A percentile compares a stretch with the other conserved stretches of the same genome.
Evolutionary conservation across 2,888 invertebrate genomes (phyloP).

Genomic region (Tupiocoris notatus): DNA sequence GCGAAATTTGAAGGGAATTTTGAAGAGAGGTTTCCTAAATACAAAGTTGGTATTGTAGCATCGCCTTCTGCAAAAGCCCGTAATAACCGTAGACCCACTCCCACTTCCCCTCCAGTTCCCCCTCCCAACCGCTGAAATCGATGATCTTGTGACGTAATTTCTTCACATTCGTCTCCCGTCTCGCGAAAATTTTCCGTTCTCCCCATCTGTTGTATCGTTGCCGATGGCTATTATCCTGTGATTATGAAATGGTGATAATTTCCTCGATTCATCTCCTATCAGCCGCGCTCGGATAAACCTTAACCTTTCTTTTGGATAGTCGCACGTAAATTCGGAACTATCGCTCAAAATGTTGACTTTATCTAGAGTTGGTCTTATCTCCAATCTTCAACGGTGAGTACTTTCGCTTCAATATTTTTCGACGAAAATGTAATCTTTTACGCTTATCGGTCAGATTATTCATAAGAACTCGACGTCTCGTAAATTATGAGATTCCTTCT

Average conservation of each 20-base stretch:
- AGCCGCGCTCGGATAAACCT: background rate
- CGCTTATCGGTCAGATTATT: background rate
- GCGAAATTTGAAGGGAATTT: no score
- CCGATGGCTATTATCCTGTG: background rate
- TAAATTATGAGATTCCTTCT: no score
- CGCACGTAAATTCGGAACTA: background rate
- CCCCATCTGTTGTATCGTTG: background rate
- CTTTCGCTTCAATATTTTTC: slow-evolving; percentile 7
- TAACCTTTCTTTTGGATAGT: background rate
- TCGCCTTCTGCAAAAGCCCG: no score
- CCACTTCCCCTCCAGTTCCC: background rate
- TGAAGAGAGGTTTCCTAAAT: no score
- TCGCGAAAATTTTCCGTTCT: background rate
- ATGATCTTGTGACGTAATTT: slow-evolving; percentile 5
- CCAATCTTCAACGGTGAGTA: slow-evolving; percentile 47
- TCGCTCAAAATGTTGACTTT: slow-evolving; percentile 42
- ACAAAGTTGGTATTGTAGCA: no score
- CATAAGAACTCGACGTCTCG: no score
- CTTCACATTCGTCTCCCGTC: background rate
- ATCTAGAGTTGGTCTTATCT: slow-evolving; percentile 47
- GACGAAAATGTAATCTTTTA: background rate
- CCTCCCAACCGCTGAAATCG: background rate
- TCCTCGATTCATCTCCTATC: background rate
- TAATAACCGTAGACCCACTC: no score
- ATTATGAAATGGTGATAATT: background rate